Conservation (phyloP, 2,113 vertebrate genomes). For the Barbus barbus region DNA sequence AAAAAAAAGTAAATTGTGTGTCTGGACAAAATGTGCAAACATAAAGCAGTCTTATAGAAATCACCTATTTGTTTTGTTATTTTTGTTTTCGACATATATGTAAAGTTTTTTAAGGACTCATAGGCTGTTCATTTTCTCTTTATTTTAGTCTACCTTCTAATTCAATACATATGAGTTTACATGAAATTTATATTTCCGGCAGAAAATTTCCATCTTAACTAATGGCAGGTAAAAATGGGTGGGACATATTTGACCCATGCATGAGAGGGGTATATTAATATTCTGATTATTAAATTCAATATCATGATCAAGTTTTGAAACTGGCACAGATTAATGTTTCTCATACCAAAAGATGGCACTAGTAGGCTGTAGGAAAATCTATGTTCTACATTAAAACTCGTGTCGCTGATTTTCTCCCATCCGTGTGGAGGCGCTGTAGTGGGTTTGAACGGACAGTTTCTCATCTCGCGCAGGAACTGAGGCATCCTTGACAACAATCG, state of each 20-base stretch:
- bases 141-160: neutral
- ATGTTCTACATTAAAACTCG: neutral
- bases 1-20: neutral
- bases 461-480: conserved; percentile 24
- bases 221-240: too few relatives aligned
- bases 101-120: neutral
- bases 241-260: too few relatives aligned
- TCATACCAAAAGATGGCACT: neutral
- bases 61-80: neutral
- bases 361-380: neutral
- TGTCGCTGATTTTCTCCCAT: neutral
- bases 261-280: too few relatives aligned
- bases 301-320: neutral
- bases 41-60: neutral
- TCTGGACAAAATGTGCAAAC: neutral
- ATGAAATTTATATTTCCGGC: too few relatives aligned
- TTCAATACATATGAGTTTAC: neutral
- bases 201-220: too few relatives aligned
- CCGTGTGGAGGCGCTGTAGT: conserved; percentile 26
- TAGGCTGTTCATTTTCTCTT: neutral
- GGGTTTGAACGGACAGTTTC: neutral
- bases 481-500: conserved; percentile 42
- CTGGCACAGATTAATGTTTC: neutral
- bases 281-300: too few relatives aligned
- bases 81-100: neutral